These are phyloP conservation scores for Elgonia sp. DNA, from an alignment of 2,888 invertebrate genomes.

Conservation along the genomic window DNA sequence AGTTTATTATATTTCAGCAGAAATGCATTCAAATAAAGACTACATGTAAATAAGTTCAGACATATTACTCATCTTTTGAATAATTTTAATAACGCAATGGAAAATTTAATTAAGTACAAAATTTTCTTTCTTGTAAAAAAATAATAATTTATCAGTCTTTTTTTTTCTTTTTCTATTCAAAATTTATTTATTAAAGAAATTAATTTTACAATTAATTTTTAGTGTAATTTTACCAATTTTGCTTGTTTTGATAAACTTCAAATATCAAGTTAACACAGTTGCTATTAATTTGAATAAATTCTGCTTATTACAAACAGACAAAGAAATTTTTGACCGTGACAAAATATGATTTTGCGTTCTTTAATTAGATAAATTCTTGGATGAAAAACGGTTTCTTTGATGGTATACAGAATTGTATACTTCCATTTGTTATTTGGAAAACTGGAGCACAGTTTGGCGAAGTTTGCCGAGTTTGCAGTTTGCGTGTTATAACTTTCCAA, in stretches of 20 bases:
- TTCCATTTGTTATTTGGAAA: slow-evolving; percentile 70
- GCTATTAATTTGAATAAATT: slow-evolving; percentile 18
- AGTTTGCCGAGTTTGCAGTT: slow-evolving; percentile 71
- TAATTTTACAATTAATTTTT: background rate
- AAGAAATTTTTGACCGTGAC: background rate
- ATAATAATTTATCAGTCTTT: no score
- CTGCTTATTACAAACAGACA: background rate
- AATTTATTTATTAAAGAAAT: no score
- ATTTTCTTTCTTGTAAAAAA: no score
- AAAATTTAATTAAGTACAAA: no score
- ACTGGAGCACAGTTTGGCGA: slow-evolving; percentile 64
- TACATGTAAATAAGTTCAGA: no score
- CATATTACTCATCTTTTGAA: no score
- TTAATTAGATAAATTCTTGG: slow-evolving; percentile 53
- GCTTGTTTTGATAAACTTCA: background rate
- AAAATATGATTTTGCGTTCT: background rate
- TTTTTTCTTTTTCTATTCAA: no score
- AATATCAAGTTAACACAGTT: background rate
- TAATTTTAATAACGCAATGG: no score
- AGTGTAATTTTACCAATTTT: no score
- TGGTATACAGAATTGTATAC: slow-evolving; percentile 53
- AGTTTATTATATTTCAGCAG: no score
- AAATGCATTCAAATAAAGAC: no score
- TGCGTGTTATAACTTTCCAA: slow-evolving; percentile 74
- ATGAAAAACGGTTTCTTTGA: slow-evolving; percentile 43